A percentile compares a stretch with the other conserved stretches of the same genome.
phyloP scores from a whole-genome alignment of 2,113 vertebrate species.

The Laticauda laticaudata region DNA sequence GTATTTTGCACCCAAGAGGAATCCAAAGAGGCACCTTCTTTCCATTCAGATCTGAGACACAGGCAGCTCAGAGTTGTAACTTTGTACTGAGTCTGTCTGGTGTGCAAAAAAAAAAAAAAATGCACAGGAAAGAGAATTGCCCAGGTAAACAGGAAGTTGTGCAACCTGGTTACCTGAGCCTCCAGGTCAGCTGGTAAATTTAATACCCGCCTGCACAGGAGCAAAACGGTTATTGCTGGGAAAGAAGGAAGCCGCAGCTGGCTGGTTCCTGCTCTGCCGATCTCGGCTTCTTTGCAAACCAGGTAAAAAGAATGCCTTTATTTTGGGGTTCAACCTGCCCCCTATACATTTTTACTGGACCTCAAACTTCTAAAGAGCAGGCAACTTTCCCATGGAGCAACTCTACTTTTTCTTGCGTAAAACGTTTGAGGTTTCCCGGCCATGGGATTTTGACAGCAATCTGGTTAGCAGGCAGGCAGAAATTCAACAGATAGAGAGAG shows the following conservation, averaged over 20 bases:
- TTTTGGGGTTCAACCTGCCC: not conserved
- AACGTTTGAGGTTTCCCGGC: not conserved
- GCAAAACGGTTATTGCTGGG: not conserved
- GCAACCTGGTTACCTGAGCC: not conserved
- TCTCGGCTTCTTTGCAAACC: not conserved
- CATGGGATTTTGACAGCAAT: not conserved
- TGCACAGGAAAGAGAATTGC: not conserved
- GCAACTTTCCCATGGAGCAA: not conserved
- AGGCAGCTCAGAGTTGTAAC: not conserved
- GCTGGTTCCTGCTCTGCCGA: not conserved
- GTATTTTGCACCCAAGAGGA: not conserved
- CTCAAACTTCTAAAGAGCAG: not conserved
- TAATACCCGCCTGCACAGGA: not conserved
- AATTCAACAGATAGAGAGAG: not conserved
- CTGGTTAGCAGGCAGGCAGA: not conserved
- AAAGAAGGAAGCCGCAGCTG: not conserved
- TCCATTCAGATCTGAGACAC: not conserved
- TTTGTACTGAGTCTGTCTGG: not conserved
- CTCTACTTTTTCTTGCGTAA: not conserved
- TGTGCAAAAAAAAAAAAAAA: not conserved
- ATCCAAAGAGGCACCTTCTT: not conserved
- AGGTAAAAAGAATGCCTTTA: not conserved
- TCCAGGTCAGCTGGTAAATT: not conserved
- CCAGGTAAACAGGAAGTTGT: not conserved
- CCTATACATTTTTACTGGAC: not conserved